These are phyloP conservation scores for Acrossocheilus wenchowensis DNA, from an alignment of 2,797 vertebrate species.

Conservation along the genomic window DNA sequence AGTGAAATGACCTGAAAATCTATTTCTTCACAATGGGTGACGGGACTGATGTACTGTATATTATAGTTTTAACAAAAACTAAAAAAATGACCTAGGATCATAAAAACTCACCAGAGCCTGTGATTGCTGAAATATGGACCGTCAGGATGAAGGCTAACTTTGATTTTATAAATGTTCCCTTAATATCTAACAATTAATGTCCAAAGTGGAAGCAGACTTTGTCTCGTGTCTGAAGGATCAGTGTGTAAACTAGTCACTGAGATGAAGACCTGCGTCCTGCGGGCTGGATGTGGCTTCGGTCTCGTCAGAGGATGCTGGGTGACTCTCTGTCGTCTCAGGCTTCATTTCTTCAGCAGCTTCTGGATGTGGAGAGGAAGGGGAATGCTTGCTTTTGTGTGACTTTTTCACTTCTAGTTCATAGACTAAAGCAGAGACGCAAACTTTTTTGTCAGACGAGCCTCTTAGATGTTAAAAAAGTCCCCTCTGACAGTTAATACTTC, in stretches of 20 bases:
- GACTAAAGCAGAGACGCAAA: neutral
- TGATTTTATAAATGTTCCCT: neutral
- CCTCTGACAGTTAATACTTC: too few species aligned
- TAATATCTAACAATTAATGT: neutral
- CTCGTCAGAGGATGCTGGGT: conserved; percentile 40
- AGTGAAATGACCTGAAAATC: neutral
- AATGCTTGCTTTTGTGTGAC: neutral
- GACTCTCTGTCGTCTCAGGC: conserved; percentile 48
- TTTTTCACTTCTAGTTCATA: too few species aligned
- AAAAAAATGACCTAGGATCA: neutral
- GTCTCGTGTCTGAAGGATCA: too few species aligned
- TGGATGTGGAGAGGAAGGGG: conserved; percentile 15
- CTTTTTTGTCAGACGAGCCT: too few species aligned
- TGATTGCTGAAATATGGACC: neutral
- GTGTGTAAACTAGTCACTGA: neutral
- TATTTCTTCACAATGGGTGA: neutral
- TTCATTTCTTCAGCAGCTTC: conserved; percentile 34
- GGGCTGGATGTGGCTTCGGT: conserved; percentile 40
- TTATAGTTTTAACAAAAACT: too few species aligned
- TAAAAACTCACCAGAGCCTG: too few species aligned
- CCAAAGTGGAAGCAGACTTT: neutral
- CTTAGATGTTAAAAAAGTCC: too few species aligned
- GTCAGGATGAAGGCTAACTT: neutral
- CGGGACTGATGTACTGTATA: neutral
- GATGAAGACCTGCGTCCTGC: conserved; percentile 45